Conservation (phyloP, 2,113 vertebrate species). For the Thamnophis sirtalis region DNA sequence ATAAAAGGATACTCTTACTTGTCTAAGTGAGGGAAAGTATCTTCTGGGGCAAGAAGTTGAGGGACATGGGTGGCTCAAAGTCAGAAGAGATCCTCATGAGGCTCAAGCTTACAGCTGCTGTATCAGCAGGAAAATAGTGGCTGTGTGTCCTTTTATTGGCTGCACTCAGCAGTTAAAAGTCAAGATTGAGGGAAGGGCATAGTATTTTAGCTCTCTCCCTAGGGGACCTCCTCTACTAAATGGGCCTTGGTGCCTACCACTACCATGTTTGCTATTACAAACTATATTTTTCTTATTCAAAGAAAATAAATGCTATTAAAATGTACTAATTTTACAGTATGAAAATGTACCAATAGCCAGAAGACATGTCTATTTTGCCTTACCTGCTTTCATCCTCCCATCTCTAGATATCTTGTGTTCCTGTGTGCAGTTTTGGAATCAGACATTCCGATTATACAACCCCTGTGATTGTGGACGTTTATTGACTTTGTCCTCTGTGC, state of each 20-base stretch:
- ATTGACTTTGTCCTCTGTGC: constrained; percentile 24
- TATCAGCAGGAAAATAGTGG: not conserved
- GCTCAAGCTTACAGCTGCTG: not conserved
- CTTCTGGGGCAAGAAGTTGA: not conserved
- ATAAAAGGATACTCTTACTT: not conserved
- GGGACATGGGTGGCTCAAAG: not conserved
- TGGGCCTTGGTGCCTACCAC: not conserved
- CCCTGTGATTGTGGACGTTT: constrained; percentile 54
- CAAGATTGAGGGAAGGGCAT: not conserved
- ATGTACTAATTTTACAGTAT: not conserved
- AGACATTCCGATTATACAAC: constrained; percentile 62
- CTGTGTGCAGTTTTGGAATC: constrained; percentile 57
- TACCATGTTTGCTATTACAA: not conserved
- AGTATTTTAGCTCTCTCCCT: not conserved
- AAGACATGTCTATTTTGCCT: not conserved
- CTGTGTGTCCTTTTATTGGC: not conserved
- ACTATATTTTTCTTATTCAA: not conserved
- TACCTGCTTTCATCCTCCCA: not conserved
- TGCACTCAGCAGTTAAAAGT: not conserved
- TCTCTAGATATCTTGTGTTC: constrained; percentile 44
- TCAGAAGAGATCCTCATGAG: not conserved
- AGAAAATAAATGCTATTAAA: not conserved
- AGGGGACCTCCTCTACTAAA: not conserved
- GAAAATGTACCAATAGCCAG: not conserved
- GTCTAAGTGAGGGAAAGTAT: not conserved